Percentiles rank a stretch among this genome's conserved stretches.
Conservation (phyloP, 2,888 invertebrate species). For the Agrochola circellaris region DNA sequence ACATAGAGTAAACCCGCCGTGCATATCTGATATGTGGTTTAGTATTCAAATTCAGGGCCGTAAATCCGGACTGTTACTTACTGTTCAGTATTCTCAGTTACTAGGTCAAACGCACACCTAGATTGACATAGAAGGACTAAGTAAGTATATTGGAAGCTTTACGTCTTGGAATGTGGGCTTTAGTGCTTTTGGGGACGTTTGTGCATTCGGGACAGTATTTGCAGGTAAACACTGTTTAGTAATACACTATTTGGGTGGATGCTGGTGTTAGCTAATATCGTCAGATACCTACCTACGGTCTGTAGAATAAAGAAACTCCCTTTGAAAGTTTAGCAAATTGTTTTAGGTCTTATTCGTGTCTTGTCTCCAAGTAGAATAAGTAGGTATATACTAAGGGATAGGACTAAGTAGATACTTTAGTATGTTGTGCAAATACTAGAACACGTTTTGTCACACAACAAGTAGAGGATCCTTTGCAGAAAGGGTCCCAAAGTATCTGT, state of each 20-base stretch:
- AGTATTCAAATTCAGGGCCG: constrained; percentile 22
- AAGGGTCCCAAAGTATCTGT: constrained; percentile 3
- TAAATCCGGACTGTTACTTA: background rate
- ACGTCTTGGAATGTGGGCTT: constrained; percentile 23
- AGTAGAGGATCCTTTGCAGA: background rate
- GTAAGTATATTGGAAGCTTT: constrained; percentile 27
- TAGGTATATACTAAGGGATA: background rate
- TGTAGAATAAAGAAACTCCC: background rate
- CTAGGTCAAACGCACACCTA: constrained; percentile 22
- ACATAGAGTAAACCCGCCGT: background rate
- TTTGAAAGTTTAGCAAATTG: background rate
- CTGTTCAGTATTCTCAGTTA: constrained; percentile 22
- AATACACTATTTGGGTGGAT: background rate
- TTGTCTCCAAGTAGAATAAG: background rate
- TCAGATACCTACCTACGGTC: background rate
- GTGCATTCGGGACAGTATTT: constrained; percentile 9
- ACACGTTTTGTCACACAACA: constrained; percentile 1
- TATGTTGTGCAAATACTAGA: constrained; percentile 1
- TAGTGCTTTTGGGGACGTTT: constrained; percentile 1
- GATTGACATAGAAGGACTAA: constrained; percentile 23
- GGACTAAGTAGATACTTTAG: background rate
- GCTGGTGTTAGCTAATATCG: background rate
- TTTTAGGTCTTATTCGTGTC: background rate
- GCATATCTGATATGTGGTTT: background rate
- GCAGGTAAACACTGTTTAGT: constrained; percentile 15